Evolutionary conservation across 2,888 invertebrate genomes (phyloP), one percentile per base, ranked within the genome.

Genomic region (Auanema freiburgensis): DNA sequence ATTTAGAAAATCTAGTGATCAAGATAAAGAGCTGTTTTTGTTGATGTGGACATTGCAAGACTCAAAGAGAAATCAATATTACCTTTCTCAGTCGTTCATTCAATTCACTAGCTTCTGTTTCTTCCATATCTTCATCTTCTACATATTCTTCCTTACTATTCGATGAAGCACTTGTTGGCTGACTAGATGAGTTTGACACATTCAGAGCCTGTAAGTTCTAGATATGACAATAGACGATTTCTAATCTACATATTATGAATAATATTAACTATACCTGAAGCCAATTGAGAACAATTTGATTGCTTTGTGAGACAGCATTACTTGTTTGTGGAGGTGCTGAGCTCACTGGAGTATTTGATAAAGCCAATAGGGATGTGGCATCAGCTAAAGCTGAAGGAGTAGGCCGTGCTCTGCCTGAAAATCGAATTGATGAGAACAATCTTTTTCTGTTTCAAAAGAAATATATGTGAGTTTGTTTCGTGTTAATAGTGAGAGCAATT

Each of bases 211-310:
- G 41, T 41, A 67, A 54, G 14, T 10, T 40, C n/a, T 11, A 44
- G 5, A 18, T 21, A 43, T 2, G 25, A 10, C 21, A 18, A 46
- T 46, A 16, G 46, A 46, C 16, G 21, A 52, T 52, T 16, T 52
- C 33, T 33, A 33, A 33, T 33, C 33, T 33, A 33, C 33, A 33
- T 33, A 8, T 33, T 33, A 33, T 33, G 33, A 33, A 33, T 33
- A 33, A 33, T 33, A 33, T 5, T 5, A 33, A 33, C 33, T 33
- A 52, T 11, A 83, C 82, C 73, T 83, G 83, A 14, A 83, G 77
- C 83, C 83, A 83, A 65, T 83, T 83, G 42, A 83, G 75, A 10
- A 83, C 83, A 65, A 82, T 80, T 62, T 79, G 79, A 59, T 83
- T 79, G 64, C 75, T 77, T 57, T 83, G 79, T 24, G 78, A 71